Evolutionary conservation across 2,888 invertebrate genomes (phyloP).

Genomic region (Drosophila mulleri): DNA sequence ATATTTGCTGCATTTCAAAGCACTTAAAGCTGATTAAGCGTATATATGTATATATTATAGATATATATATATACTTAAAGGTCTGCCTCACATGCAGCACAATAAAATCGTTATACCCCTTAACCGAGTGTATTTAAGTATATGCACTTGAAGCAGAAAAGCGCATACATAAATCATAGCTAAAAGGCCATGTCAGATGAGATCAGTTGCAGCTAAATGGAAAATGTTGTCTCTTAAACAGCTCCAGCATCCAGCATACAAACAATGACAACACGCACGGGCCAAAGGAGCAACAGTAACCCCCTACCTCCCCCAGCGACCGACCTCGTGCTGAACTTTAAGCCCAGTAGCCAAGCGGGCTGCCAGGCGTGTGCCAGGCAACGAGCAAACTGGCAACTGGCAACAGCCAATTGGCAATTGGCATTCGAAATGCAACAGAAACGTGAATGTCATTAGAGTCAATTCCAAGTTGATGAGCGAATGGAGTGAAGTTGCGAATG

Average conservation of each 20-base stretch:
- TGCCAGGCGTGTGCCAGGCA: conserved; percentile 51
- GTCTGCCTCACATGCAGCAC: background rate
- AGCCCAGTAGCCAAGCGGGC: conserved; percentile 60
- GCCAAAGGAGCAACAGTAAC: conserved; percentile 31
- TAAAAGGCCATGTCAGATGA: conserved; percentile 53
- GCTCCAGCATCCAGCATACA: background rate
- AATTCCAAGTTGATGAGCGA: conserved; percentile 69
- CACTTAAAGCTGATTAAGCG: background rate
- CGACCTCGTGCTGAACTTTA: conserved; percentile 52
- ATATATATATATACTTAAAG: background rate
- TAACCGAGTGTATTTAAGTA: conserved; percentile 5
- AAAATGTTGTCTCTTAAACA: conserved; percentile 17
- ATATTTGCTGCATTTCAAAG: background rate
- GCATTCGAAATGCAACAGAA: conserved; percentile 59
- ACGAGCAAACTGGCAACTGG: background rate
- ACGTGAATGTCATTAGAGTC: conserved; percentile 72
- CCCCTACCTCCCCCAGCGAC: background rate
- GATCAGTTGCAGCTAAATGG: conserved; percentile 31
- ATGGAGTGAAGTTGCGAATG: conserved; percentile 15
- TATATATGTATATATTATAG: background rate
- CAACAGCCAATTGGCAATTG: conserved; percentile 33
- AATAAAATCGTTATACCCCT: background rate
- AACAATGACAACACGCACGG: conserved; percentile 43
- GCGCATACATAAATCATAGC: conserved; percentile 68
- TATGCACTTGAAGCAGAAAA: conserved; percentile 66